Base-by-base conservation (phyloP, 2,888 invertebrate genomes). In the Argyra leucocephala region DNA sequence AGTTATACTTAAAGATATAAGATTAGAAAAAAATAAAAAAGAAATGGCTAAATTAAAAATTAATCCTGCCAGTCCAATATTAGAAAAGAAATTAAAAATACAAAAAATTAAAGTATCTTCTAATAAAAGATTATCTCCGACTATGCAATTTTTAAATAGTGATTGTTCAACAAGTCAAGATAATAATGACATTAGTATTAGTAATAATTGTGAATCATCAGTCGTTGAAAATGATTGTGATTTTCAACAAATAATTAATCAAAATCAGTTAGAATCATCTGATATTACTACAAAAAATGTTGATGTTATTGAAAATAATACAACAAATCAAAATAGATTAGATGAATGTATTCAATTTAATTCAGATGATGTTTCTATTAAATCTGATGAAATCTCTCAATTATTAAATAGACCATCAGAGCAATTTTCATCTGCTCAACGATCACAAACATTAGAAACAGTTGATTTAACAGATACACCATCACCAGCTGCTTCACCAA, bases 1-100 rank as follows among this genome's bases (percentile, higher is more conserved):
- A 48, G 80, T 81, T n/a, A 76, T 76, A 64, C 70, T 84, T 72
- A 83, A 82, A 71, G 73, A 74, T 67, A 71, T 48, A 48, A 48
- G 18, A 18, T 18, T 48, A 48, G 48, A 48, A 18, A 48, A n/a
- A 15, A 48, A 48, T 48, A 48, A 15, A n/a, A 48, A 18, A 48
- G 76, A 80, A 71, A 80, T 80, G 72, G 81, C 81, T 18, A 48
- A 48, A 48, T 18, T n/a, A 18, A 48, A 48, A 48, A 48, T 15
- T 18, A 48, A 5, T 31, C 7, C 31, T 48, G 48, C 18, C 48
- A 48, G 48, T 18, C 48, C 48, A 18, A 18, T 48, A 48, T 48
- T n/a, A 48, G 48, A 48, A 48, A 48, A 48, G 18, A 48, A 15
- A 48, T 48, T 48, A 48, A 48, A 48, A 15, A 48, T 18, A 3